Base-by-base conservation (phyloP, 2,888 invertebrate genomes). In the Cheilosia soror region DNA sequence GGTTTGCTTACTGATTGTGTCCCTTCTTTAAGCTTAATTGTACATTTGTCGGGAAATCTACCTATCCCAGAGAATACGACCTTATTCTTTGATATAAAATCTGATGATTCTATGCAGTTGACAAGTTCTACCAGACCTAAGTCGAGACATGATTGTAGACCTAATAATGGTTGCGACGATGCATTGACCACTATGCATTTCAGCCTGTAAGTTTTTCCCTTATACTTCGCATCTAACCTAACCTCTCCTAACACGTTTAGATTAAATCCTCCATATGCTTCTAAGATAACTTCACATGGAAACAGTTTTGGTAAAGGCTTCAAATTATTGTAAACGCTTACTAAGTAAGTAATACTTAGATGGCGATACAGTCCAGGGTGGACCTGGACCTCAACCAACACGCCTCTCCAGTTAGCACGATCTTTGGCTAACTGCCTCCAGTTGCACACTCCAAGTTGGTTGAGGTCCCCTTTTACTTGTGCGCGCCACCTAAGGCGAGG, bases 1-100 rank as follows among this genome's bases (percentile, higher is more conserved):
- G 42, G 15, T 49, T 55, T 60, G 9, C 31, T 55, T 20, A 62
- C 31, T 13, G 44, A 25, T 20, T 31, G n/a, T n/a, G n/a, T n/a
- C n/a, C n/a, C n/a, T n/a, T n/a, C n/a, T n/a, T n/a, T n/a, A n/a
- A n/a, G n/a, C n/a, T n/a, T n/a, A n/a, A n/a, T n/a, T n/a, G n/a
- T n/a, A n/a, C n/a, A n/a, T n/a, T n/a, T n/a, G n/a, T 66, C 57
- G 4, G 76, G 66, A 15, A 66, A 76, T 66, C 37, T n/a, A 11
- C 49, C 58, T 29, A 44, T 3, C 11, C 29, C 6, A 13, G 42
- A 42, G 6, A 60, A 60, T 5, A 62, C 44, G 9, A 4, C 3
- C n/a, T 27, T 62, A 44, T 27, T 42, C 25, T 42, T 58, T 58
- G 37, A 40, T 25, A 60, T 60, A 9, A 60, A 60, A 2, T 58